These are phyloP conservation scores for Paramormyrops hopkinsi DNA, from an alignment of 2,797 vertebrate species.

Conservation along the genomic window DNA sequence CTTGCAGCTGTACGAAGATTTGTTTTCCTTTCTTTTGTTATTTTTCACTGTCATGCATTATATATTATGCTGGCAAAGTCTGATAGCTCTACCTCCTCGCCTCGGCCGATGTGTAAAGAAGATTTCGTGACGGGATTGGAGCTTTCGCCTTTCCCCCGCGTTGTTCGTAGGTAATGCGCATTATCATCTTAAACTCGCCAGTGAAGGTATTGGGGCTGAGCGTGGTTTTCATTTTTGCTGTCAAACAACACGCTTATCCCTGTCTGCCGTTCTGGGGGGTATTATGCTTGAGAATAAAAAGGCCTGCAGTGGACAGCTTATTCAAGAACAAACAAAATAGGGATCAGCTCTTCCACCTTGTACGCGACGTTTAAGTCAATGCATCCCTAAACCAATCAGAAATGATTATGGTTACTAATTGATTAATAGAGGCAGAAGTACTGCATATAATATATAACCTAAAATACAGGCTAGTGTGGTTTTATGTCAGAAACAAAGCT, in stretches of 20 bases:
- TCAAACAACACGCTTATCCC: neutral
- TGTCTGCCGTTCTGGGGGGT: neutral
- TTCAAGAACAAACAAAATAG: neutral
- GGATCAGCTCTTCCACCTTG: neutral
- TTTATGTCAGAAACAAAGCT: neutral
- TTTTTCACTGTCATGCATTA: constrained; percentile 15
- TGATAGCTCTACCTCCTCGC: neutral
- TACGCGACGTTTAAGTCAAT: neutral
- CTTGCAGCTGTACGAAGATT: neutral
- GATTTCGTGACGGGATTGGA: neutral
- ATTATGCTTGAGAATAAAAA: neutral
- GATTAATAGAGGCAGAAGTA: neutral
- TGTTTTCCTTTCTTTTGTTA: neutral
- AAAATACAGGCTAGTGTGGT: neutral
- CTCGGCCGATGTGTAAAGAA: neutral
- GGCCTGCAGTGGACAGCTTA: neutral
- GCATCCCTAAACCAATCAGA: neutral
- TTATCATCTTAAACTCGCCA: neutral
- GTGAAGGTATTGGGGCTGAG: neutral
- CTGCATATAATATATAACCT: neutral
- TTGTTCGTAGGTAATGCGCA: neutral
- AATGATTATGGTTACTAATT: neutral
- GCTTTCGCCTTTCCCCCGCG: neutral
- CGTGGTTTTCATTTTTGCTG: neutral
- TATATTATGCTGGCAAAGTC: constrained; percentile 6